Percentiles rank a stretch among this genome's conserved stretches.
Conservation (phyloP, 2,113 vertebrate species). For the Bubo scandiacus region DNA sequence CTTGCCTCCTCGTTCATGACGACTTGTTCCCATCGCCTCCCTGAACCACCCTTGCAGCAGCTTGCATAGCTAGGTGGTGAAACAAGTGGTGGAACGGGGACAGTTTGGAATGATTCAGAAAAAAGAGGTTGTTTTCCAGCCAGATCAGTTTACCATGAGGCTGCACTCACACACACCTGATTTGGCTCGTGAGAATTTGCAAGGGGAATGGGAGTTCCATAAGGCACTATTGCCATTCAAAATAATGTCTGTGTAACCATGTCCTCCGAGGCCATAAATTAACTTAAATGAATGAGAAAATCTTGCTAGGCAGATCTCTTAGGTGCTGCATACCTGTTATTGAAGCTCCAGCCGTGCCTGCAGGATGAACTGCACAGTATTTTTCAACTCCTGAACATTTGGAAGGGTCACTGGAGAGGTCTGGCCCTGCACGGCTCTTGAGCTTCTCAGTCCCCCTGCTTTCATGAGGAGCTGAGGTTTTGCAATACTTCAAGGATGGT, state of each 20-base stretch:
- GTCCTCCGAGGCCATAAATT: not conserved
- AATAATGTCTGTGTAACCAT: not conserved
- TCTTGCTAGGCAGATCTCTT: not conserved
- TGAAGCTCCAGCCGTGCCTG: not conserved
- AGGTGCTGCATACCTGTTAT: not conserved
- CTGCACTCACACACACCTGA: not conserved
- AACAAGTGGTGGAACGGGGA: accelerated
- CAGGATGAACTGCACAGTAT: not conserved
- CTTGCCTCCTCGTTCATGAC: not conserved
- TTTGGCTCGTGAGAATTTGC: not conserved
- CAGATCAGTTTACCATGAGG: not conserved
- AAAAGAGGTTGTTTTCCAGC: not conserved
- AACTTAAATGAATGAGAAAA: not conserved
- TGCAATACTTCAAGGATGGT: accelerated
- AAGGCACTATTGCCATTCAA: not conserved
- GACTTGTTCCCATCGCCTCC: not conserved
- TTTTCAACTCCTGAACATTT: not conserved
- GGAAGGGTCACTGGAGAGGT: not conserved
- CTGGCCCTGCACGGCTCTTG: not conserved
- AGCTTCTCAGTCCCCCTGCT: accelerated
- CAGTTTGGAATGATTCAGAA: not conserved
- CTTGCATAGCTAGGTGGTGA: not conserved
- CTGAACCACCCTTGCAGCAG: not conserved
- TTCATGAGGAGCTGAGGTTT: not conserved
- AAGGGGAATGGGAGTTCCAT: not conserved